Conservation (phyloP, 2,797 vertebrate species). For the Betta splendens region DNA sequence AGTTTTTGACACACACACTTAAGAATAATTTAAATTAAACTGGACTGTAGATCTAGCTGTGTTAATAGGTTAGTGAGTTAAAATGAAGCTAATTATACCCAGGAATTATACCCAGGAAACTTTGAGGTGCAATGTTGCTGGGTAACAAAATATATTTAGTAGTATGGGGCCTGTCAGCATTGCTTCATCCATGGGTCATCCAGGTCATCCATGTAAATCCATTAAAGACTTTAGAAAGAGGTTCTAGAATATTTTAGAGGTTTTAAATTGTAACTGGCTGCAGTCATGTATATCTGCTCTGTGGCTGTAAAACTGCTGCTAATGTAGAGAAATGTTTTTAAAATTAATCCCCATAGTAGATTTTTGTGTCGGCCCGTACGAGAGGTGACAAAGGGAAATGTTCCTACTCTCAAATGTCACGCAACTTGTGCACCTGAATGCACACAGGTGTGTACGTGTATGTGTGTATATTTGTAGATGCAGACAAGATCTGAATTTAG, state of each 20-base stretch:
- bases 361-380: constrained; percentile 40
- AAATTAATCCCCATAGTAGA: constrained; percentile 42
- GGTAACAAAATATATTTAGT: background rate
- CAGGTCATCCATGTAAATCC: constrained; percentile 6
- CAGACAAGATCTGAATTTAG: constrained; percentile 14
- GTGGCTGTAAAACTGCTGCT: constrained; percentile 70
- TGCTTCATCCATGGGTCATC: too few relatives aligned
- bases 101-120: constrained; percentile 1
- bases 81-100: constrained; percentile 5
- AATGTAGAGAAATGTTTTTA: constrained; percentile 55
- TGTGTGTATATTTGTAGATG: background rate
- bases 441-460: constrained; percentile 7
- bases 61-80: background rate
- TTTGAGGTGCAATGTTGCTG: constrained; percentile 7
- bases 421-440: constrained; percentile 13
- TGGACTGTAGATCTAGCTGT: constrained; percentile 28
- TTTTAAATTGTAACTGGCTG: constrained; percentile 25
- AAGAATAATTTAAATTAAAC: constrained; percentile 3
- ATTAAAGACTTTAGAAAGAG: background rate
- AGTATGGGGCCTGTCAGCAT: background rate
- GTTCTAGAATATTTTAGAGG: constrained; percentile 25
- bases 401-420: constrained; percentile 18
- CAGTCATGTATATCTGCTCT: constrained; percentile 26
- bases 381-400: background rate
- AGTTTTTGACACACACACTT: constrained; percentile 39